Evolutionary conservation across 2,113 vertebrate species (phyloP).

Genomic region (Mohoua ochrocephala): DNA sequence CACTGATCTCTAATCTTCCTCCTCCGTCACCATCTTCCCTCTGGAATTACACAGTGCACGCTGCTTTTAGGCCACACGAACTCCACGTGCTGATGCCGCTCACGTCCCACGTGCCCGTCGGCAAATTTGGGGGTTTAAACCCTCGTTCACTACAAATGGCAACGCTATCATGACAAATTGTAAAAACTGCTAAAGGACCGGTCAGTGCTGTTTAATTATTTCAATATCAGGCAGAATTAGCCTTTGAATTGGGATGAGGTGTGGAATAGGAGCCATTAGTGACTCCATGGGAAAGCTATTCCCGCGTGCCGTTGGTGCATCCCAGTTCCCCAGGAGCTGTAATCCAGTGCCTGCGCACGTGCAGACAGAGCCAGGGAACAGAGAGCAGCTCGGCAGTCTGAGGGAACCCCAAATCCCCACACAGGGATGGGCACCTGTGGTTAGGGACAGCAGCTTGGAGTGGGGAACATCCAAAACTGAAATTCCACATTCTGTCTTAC

Average conservation of each 20-base stretch:
- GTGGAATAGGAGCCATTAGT: background rate
- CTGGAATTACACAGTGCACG: background rate
- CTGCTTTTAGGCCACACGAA: background rate
- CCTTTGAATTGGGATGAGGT: background rate
- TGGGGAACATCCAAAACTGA: background rate
- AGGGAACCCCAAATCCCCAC: background rate
- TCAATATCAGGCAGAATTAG: background rate
- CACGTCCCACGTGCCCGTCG: fast-evolving
- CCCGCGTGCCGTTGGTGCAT: background rate
- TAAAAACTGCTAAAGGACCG: background rate
- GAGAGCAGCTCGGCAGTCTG: background rate
- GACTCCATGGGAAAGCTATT: background rate
- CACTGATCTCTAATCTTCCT: slow-evolving; percentile 1
- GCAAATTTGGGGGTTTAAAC: background rate
- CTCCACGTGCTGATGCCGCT: background rate
- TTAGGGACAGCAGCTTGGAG: background rate
- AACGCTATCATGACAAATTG: background rate
- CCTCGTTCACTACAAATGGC: background rate
- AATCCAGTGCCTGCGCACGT: background rate
- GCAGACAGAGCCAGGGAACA: background rate
- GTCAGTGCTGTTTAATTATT: background rate
- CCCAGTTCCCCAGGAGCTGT: background rate
- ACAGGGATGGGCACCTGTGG: background rate
- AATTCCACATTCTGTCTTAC: background rate
- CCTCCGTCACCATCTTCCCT: background rate